phyloP scores from a whole-genome alignment of 2,888 invertebrate species.

The Tetheella fluctuosa region DNA sequence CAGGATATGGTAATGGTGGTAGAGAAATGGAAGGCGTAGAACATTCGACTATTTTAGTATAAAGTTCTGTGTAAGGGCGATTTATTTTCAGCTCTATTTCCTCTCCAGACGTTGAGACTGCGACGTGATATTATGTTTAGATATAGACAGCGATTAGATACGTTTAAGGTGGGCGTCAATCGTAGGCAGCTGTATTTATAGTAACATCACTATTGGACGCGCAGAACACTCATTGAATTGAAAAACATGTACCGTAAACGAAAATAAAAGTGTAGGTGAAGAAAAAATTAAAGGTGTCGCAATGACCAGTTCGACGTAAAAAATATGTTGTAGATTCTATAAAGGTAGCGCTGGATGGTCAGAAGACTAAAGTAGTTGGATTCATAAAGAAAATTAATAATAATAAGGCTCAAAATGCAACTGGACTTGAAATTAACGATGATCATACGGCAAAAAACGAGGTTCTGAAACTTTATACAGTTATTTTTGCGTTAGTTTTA shows the following conservation, averaged over 20 bases:
- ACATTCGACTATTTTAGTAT: slow-evolving; percentile 77
- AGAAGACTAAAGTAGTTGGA: background rate
- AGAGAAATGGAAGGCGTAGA: slow-evolving; percentile 74
- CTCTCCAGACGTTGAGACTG: slow-evolving; percentile 56
- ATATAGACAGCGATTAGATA: slow-evolving; percentile 46
- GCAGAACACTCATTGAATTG: slow-evolving; percentile 36
- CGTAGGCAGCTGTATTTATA: slow-evolving; percentile 35
- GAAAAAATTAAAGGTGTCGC: slow-evolving; percentile 13
- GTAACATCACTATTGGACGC: slow-evolving; percentile 22
- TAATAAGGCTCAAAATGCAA: background rate
- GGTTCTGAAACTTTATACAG: too few relatives aligned
- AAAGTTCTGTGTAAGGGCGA: slow-evolving; percentile 74
- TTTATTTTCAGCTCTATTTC: slow-evolving; percentile 81
- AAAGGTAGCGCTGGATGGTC: background rate
- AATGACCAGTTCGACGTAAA: background rate
- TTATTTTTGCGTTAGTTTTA: too few relatives aligned
- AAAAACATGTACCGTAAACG: slow-evolving; percentile 30
- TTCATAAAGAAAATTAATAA: background rate
- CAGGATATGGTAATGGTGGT: slow-evolving; percentile 81
- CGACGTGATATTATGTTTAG: slow-evolving; percentile 50
- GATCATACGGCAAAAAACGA: too few relatives aligned
- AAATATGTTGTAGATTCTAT: background rate
- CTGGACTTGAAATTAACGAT: too few relatives aligned
- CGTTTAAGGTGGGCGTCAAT: slow-evolving; percentile 38
- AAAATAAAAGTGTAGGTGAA: slow-evolving; percentile 31